phyloP scores from a whole-genome alignment of 2,888 invertebrate genomes.

The Erebia aethiops region DNA sequence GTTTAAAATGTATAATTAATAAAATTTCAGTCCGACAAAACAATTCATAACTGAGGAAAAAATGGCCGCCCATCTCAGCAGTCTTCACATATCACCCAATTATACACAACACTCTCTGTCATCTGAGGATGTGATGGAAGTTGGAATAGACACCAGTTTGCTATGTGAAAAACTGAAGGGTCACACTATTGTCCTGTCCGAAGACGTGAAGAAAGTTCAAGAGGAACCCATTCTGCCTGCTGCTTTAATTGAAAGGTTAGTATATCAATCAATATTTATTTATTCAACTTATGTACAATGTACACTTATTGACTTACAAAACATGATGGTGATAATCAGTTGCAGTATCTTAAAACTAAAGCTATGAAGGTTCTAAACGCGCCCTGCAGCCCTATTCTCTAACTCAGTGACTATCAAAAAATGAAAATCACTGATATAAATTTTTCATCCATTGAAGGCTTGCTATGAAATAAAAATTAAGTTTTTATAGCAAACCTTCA shows the following conservation, averaged over 20 bases:
- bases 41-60: conserved; percentile 92
- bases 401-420: too few species aligned
- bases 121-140: conserved; percentile 62
- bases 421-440: too few species aligned
- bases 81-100: conserved; percentile 87
- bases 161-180: conserved; percentile 69
- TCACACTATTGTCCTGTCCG: conserved; percentile 85
- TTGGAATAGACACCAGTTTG: conserved; percentile 55
- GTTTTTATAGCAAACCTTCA: too few species aligned
- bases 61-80: conserved; percentile 91
- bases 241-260: conserved; percentile 82
- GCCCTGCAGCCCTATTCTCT: too few species aligned
- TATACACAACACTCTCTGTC: conserved; percentile 61
- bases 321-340: too few species aligned
- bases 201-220: conserved; percentile 86
- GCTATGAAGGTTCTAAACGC: too few species aligned
- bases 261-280: not conserved
- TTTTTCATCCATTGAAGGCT: too few species aligned
- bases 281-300: too few species aligned
- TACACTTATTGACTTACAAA: too few species aligned
- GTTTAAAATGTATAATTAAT: not conserved
- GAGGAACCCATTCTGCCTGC: conserved; percentile 87
- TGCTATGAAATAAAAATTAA: too few species aligned
- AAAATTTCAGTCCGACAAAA: conserved; percentile 82
- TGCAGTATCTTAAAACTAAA: too few species aligned